These are phyloP conservation scores for Meloe dianella DNA, from an alignment of 2,888 invertebrate species.

Conservation along the genomic window DNA sequence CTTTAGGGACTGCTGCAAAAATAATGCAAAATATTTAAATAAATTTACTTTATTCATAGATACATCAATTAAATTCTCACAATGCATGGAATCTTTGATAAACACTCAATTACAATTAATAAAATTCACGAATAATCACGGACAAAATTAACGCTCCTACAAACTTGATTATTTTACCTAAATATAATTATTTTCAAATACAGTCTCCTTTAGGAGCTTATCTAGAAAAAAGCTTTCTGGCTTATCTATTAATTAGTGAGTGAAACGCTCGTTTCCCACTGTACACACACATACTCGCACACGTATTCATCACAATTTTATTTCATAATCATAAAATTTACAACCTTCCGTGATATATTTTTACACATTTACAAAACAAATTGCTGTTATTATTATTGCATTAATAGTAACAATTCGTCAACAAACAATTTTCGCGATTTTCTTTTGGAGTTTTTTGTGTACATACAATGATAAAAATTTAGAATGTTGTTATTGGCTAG, in stretches of 20 bases:
- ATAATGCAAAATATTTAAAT: neutral
- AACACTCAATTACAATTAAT: constrained; percentile 45
- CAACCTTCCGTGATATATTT: constrained; percentile 49
- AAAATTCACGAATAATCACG: constrained; percentile 44
- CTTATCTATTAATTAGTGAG: constrained; percentile 39
- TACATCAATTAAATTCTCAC: constrained; percentile 46
- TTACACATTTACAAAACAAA: constrained; percentile 53
- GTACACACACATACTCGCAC: neutral
- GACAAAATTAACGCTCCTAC: constrained; percentile 40
- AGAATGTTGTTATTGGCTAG: constrained; percentile 48
- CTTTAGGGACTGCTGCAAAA: no score
- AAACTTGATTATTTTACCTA: constrained; percentile 14
- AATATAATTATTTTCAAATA: constrained; percentile 21
- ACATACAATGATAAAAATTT: constrained; percentile 48
- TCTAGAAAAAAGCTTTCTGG: constrained; percentile 17
- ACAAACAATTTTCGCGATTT: constrained; percentile 43
- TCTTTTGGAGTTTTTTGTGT: constrained; percentile 32
- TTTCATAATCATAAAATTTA: constrained; percentile 39
- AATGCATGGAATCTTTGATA: constrained; percentile 47
- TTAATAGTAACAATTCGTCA: constrained; percentile 51
- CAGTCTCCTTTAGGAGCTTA: constrained; percentile 33
- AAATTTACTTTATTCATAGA: constrained; percentile 45
- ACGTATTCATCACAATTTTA: constrained; percentile 25
- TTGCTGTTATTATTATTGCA: constrained; percentile 52
- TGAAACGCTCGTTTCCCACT: constrained; percentile 40